Base-by-base conservation (phyloP, 2,113 vertebrate genomes). In the Epinephelus lanceolatus region DNA sequence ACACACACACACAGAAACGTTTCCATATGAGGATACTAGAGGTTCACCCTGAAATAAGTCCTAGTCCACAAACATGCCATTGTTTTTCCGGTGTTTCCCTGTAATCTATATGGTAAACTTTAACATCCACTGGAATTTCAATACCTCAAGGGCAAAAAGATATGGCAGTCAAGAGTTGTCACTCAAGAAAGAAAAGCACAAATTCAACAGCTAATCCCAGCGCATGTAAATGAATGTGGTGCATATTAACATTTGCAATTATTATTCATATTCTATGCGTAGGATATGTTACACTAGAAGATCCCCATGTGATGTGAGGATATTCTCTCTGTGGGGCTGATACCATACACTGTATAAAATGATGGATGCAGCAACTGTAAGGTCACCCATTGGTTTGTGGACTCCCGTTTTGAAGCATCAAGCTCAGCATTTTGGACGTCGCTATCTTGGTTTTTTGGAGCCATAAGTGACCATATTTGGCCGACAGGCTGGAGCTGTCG, bases 261-360 rank as follows among this genome's bases (percentile, higher is more conserved):
- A 63, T 83, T 65, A 85, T 80, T 79, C 66, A 77, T 62, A 63
- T 60, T 74, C 49, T 42, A n/a, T 37, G 57, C 30, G 59, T 27
- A 70, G 19, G 62, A 68, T 21, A 56, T 83, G 56, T 89, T 85
- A 71, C 78, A 67, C 56, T 21, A 11, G 17, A 81, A 40, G 47
- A 75, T 65, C 56, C 42, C 52, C 59, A 51, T 67, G 55, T 80
- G 56, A 33, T 63, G 21, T 55, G 37, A 80, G 2, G 21, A 65
- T 66, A 57, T 69, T 66, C 37, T 65, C 69, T 75, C 37, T 27
- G 30, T 83, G 68, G 14, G 83, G 53, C 33, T 63, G 49, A 86
- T 10, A 11, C 9, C 42, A 45, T 45, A 37, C 6, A 37, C 33
- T 37, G 33, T 37, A 37, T 37, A 45, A 45, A 45, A 45, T 45